Evolutionary conservation across 1,140 invertebrate species (phyloP), one percentile per base, ranked within the genome.

Genomic region (Drosophila leontia): DNA sequence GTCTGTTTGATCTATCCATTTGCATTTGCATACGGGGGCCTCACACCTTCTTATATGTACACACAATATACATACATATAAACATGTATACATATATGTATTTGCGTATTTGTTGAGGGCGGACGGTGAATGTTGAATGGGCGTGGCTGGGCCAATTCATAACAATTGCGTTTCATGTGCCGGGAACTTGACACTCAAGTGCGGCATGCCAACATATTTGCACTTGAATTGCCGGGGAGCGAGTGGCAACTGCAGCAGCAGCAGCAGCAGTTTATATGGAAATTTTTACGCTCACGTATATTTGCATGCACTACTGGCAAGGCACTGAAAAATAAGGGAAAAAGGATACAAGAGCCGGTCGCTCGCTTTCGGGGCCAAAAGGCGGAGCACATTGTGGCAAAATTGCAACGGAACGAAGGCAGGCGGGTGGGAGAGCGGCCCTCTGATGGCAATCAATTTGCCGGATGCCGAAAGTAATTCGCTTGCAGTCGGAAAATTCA

Each of bases 121-220:
- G 37, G 56, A 35, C 50, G 23, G 23, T 26, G 26, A 26, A 26
- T 26, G 50, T 32, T 23, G 51, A 55, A 6, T 57, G 42, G 42
- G 67, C 68, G 48, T 61, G 55, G 44, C 50, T 23, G 44, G 58
- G 61, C 84, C 80, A 86, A 86, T 86, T 87, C 84, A 88, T 82
- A 86, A 86, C 83, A 86, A 86, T 88, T 87, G 83, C 84, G 68
- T 86, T 86, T 82, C 83, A 80, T 83, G 80, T 58, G 75, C 82
- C 74, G 71, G 74, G 48, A 86, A 86, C 83, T 86, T 88, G 80
- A 83, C 85, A 80, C 84, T 86, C 84, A 83, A 86, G 83, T 88
- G 80, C 76, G 76, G 83, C 71, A 76, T 80, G 84, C 83, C 83
- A 86, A 82, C 83, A 86, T 86, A 86, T 86, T 86, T 86, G 80